phyloP scores from a whole-genome alignment of 2,113 vertebrate genomes.

The Hippocampus mohnikei region DNA sequence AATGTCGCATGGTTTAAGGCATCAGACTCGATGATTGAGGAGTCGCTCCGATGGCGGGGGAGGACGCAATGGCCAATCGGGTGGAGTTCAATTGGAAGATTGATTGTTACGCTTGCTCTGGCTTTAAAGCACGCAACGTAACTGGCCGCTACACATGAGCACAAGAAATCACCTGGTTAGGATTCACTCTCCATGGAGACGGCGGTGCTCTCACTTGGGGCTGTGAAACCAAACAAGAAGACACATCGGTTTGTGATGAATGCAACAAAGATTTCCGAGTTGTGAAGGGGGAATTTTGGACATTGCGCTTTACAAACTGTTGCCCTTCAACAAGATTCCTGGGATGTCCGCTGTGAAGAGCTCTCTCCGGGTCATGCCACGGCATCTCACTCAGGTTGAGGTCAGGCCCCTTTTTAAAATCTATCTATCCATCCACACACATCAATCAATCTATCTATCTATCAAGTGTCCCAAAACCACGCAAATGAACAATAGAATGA shows the following conservation, averaged over 20 bases:
- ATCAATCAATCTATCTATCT: too few species aligned
- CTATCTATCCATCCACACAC: too few species aligned
- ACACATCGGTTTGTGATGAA: background rate
- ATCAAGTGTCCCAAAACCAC: too few species aligned
- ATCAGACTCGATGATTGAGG: slow-evolving; percentile 58
- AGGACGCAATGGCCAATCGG: slow-evolving; percentile 5
- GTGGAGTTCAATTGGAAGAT: background rate
- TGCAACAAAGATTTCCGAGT: background rate
- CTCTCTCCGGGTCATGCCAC: too few species aligned
- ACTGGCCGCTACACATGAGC: background rate
- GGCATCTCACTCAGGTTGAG: too few species aligned
- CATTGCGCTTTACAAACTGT: too few species aligned
- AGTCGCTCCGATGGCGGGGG: slow-evolving; percentile 38
- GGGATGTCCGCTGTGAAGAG: too few species aligned
- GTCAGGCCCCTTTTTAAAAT: too few species aligned
- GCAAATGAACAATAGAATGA: too few species aligned
- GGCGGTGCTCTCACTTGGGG: slow-evolving; percentile 82
- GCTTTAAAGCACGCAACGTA: background rate
- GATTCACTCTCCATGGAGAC: slow-evolving; percentile 87
- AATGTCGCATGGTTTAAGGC: slow-evolving; percentile 62
- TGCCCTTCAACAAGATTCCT: too few species aligned
- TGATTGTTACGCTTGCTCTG: background rate
- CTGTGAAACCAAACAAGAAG: slow-evolving; percentile 63
- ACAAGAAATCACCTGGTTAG: slow-evolving; percentile 68
- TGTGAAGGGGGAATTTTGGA: too few species aligned